These are phyloP conservation scores for Alauda arvensis DNA, from an alignment of 2,797 vertebrate genomes.

Conservation along the genomic window DNA sequence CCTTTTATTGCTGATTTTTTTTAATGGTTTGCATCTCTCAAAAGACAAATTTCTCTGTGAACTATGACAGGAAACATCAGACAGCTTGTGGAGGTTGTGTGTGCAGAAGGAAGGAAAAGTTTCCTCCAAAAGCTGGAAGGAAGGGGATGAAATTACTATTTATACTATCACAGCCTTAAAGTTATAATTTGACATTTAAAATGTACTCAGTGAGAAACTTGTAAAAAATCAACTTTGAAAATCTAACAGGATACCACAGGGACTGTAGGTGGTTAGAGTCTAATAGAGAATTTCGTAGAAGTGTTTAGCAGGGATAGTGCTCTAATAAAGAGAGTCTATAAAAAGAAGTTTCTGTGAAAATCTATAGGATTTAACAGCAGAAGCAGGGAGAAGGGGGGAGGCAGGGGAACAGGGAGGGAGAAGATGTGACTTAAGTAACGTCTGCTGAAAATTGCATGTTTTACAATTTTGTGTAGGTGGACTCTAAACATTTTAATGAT, in stretches of 20 bases:
- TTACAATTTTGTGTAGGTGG: constrained; percentile 55
- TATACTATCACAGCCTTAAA: constrained; percentile 26
- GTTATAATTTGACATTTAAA: constrained; percentile 57
- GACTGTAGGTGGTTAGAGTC: constrained; percentile 41
- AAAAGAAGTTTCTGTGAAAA: constrained; percentile 37
- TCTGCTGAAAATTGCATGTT: constrained; percentile 35
- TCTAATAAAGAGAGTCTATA: constrained; percentile 50
- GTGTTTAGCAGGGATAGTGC: neutral
- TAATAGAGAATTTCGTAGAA: constrained; percentile 37
- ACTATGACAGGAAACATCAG: constrained; percentile 29
- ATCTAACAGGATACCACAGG: constrained; percentile 35
- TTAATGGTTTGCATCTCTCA: neutral
- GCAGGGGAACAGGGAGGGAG: neutral
- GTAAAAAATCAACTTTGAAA: constrained; percentile 28
- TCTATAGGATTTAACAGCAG: constrained; percentile 19
- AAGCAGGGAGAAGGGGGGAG: neutral
- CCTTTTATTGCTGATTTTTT: neutral
- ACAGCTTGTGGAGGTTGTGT: constrained; percentile 41
- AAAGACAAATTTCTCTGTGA: constrained; percentile 19
- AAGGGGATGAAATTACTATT: constrained; percentile 39
- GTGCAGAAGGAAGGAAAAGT: constrained; percentile 41
- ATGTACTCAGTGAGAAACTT: constrained; percentile 27
- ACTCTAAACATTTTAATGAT: constrained; percentile 53
- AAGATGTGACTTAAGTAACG: constrained; percentile 3
- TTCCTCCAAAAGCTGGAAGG: constrained; percentile 38